phyloP scores from a whole-genome alignment of 1,140 invertebrate species.

The Ceratosolen solmsi region DNA sequence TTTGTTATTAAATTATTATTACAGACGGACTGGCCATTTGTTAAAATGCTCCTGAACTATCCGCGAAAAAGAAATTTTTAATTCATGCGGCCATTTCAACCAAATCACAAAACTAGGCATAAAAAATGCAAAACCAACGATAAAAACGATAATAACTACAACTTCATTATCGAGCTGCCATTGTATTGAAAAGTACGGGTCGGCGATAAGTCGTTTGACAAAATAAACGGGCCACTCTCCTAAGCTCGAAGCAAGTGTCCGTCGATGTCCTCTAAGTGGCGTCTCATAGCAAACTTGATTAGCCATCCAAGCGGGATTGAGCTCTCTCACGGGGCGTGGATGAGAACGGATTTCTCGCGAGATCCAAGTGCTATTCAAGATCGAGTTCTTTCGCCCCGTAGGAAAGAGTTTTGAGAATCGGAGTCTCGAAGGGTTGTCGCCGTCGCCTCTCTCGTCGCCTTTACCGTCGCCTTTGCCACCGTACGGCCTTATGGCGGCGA shows the following conservation, averaged over 20 bases:
- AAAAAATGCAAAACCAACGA: no score
- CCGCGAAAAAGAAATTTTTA: no score
- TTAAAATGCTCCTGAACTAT: no score
- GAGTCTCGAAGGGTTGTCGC: slow-evolving; percentile 34
- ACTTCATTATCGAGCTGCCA: no score
- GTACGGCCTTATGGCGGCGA: not conserved
- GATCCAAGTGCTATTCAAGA: slow-evolving; percentile 62
- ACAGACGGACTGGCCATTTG: no score
- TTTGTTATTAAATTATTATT: no score
- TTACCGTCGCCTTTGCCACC: no score
- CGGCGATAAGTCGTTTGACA: not conserved
- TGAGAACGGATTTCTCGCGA: slow-evolving; percentile 42
- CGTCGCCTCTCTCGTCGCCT: not conserved
- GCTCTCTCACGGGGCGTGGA: not conserved
- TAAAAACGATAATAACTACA: no score
- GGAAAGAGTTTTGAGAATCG: not conserved
- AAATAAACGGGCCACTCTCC: not conserved
- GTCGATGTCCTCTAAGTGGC: slow-evolving; percentile 1
- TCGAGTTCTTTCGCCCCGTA: slow-evolving; percentile 54
- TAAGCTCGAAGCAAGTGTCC: not conserved
- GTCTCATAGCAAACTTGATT: slow-evolving; percentile 26
- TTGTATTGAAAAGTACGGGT: no score
- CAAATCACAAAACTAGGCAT: no score
- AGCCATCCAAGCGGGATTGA: slow-evolving; percentile 25
- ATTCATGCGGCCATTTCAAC: no score